Base-by-base conservation (phyloP, 2,888 invertebrate species). In the Clepsis dumicolana region DNA sequence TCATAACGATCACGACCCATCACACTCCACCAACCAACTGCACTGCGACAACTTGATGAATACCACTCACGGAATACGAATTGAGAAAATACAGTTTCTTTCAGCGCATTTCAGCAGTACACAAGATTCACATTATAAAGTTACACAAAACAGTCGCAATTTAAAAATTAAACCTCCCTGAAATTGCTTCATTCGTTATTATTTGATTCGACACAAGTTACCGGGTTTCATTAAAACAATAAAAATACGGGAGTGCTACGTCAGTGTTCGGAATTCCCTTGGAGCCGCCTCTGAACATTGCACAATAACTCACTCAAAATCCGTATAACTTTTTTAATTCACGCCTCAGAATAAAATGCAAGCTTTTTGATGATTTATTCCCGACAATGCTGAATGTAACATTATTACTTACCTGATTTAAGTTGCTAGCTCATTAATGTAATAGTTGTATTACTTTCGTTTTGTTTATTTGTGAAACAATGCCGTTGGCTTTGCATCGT, bases 261-360 rank as follows among this genome's bases (percentile, higher is more conserved):
- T 59, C 68, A 68, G 68, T 72, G 67, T 77, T 74, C 77, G 72
- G 75, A 80, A 77, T 79, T 79, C 80, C 80, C 80, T 73, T 67
- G 80, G 70, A 75, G 80, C 80, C 80, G 77, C 77, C 83, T 82
- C 82, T 82, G 85, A 85, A 85, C 83, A 86, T 84, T 87, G 86
- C 84, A 89, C 85, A 88, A 91, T 92, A 93, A 92, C 90, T 93
- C 92, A 90, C 87, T 86, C 85, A 84, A 88, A 90, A 90, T 90
- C 89, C 85, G 86, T 82, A 78, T 84, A 91, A 92, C 91, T 93
- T 93, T 93, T 92, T 91, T 91, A 92, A 92, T 92, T 91, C 90
- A 81, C 86, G 84, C 82, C 79, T 81, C 85, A 84, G 84, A 85
- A 90, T 88, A 88, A 89, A n/a, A 89, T 88, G 88, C 88, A 88